phyloP scores from a whole-genome alignment of 1,140 invertebrate species.

The Homarus americanus region DNA sequence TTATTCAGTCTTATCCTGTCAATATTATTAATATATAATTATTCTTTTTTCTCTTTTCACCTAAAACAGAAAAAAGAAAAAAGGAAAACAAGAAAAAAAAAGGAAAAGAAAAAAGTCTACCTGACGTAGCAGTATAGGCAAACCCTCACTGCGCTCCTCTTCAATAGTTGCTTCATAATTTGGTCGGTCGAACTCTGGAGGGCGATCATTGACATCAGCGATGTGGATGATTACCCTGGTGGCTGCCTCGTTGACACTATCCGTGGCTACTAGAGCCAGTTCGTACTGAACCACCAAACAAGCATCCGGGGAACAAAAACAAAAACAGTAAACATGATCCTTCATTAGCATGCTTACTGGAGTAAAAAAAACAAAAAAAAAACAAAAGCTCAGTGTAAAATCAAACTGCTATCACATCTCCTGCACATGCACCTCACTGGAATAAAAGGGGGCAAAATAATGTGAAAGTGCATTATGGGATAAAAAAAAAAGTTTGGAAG shows the following conservation, averaged over 20 bases:
- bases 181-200: constrained; percentile 86
- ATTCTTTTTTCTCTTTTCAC: not conserved
- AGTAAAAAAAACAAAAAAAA: too few relatives aligned
- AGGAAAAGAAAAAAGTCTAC: constrained; percentile 59
- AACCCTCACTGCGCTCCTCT: constrained; percentile 80
- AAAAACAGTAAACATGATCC: constrained; percentile 71
- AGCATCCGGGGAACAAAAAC: constrained; percentile 74
- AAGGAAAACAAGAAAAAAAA: too few relatives aligned
- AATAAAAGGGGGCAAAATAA: constrained; percentile 61
- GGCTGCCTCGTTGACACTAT: constrained; percentile 90
- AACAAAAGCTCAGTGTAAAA: constrained; percentile 48
- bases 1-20: not conserved
- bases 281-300: constrained; percentile 84
- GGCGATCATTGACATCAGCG: constrained; percentile 88
- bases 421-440: constrained; percentile 68
- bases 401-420: constrained; percentile 58
- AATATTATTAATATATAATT: not conserved
- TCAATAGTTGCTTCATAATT: constrained; percentile 84
- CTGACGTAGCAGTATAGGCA: constrained; percentile 68
- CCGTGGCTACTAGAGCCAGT: constrained; percentile 90
- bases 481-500: constrained; percentile 43
- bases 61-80: not conserved
- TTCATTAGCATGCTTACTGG: constrained; percentile 54
- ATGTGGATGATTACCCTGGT: constrained; percentile 88
- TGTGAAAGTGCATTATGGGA: constrained; percentile 36